phyloP scores from a whole-genome alignment of 2,797 vertebrate genomes.

The Malurus splendens region DNA sequence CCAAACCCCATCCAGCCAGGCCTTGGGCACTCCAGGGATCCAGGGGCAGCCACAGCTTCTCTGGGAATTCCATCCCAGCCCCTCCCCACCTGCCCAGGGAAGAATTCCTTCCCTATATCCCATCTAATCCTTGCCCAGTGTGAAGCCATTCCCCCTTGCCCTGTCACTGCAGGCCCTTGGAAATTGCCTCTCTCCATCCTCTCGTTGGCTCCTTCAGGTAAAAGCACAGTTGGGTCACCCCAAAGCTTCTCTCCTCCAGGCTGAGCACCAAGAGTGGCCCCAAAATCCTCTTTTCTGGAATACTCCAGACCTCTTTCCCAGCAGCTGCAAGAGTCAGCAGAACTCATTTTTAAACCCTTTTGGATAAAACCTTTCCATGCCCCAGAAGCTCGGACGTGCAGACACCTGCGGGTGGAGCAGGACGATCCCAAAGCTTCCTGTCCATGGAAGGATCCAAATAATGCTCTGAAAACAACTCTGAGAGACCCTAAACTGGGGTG shows the following conservation, averaged over 20 bases:
- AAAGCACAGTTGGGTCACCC: background rate
- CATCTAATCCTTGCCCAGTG: accelerated
- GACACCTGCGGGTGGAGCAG: background rate
- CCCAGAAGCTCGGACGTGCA: background rate
- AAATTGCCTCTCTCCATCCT: background rate
- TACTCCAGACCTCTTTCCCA: background rate
- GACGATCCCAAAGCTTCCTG: background rate
- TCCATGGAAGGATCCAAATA: accelerated
- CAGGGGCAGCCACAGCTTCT: background rate
- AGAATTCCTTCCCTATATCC: background rate
- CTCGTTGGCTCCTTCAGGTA: background rate
- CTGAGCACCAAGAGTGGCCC: background rate
- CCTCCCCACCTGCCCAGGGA: background rate
- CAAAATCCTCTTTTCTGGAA: background rate
- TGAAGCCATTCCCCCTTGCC: background rate
- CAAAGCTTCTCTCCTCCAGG: background rate
- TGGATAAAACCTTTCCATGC: background rate
- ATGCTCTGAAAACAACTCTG: background rate
- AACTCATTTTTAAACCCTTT: background rate
- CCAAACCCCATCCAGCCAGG: background rate
- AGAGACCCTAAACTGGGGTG: accelerated
- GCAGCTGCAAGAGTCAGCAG: background rate
- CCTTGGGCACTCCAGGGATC: background rate
- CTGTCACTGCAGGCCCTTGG: background rate
- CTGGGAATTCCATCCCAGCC: background rate